phyloP scores from a whole-genome alignment of 2,113 vertebrate genomes.

The Paedocypris sp. region DNA sequence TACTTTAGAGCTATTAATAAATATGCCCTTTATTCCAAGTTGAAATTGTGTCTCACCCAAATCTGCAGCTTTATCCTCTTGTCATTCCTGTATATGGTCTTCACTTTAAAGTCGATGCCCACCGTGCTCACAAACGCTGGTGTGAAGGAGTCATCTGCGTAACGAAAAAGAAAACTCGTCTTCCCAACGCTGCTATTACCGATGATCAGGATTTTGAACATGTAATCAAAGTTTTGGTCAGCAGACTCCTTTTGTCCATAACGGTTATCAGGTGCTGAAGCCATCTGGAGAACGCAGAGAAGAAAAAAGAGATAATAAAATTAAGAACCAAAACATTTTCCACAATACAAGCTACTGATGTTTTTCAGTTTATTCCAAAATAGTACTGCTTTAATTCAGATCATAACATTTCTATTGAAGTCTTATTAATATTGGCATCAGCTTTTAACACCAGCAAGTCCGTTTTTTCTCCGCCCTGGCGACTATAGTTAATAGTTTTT shows the following conservation, averaged over 20 bases:
- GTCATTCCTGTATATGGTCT: slow-evolving; percentile 96
- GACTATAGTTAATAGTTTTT: too few relatives aligned
- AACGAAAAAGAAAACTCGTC: slow-evolving; percentile 93
- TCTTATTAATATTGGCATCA: too few relatives aligned
- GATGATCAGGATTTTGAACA: slow-evolving; percentile 98
- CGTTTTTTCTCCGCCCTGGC: too few relatives aligned
- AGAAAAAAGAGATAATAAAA: not conserved
- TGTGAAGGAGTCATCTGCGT: slow-evolving; percentile 91
- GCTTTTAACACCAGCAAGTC: too few relatives aligned
- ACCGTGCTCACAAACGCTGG: slow-evolving; percentile 93
- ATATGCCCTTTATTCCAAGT: not conserved
- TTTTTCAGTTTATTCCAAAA: not conserved
- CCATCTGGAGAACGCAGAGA: slow-evolving; percentile 66
- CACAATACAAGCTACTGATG: not conserved
- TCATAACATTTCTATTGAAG: too few relatives aligned
- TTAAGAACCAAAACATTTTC: too few relatives aligned
- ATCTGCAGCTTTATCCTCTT: slow-evolving; percentile 96
- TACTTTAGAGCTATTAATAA: too few relatives aligned
- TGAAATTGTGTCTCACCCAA: slow-evolving; percentile 70
- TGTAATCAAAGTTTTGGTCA: slow-evolving; percentile 98
- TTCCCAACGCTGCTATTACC: slow-evolving; percentile 98
- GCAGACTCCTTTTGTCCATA: slow-evolving; percentile 86
- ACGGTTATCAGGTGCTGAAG: slow-evolving; percentile 79
- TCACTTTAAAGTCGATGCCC: slow-evolving; percentile 98
- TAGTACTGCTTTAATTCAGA: not conserved